Conservation (phyloP, 2,797 vertebrate genomes). For the Ispidina lecontei region DNA sequence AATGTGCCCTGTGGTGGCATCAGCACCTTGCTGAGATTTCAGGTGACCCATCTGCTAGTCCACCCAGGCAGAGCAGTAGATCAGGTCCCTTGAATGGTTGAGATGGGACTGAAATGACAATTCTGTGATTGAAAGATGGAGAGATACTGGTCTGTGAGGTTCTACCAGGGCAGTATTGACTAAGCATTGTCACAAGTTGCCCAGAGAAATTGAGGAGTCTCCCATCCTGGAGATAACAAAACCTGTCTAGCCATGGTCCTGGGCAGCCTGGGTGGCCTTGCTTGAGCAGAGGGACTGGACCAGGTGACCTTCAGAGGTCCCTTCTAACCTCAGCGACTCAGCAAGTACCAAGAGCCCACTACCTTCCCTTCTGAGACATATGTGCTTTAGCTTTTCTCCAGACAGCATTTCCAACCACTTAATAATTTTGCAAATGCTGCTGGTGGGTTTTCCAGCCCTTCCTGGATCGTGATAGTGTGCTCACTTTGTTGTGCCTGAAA, state of each 20-base stretch:
- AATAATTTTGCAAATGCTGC: background rate
- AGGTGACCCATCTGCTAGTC: background rate
- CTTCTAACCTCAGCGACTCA: background rate
- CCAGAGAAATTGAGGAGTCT: background rate
- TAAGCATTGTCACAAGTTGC: background rate
- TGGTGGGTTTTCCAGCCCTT: background rate
- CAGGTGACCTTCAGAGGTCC: background rate
- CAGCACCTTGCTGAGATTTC: background rate
- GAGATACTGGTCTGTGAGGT: background rate
- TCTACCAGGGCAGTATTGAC: background rate
- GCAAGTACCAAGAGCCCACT: background rate
- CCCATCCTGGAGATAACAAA: background rate
- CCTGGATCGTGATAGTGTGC: background rate
- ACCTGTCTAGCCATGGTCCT: background rate
- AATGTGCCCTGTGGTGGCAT: background rate
- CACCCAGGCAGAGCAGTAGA: background rate
- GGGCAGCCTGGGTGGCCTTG: background rate
- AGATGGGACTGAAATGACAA: background rate
- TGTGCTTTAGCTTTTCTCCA: background rate
- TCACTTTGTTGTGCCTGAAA: background rate
- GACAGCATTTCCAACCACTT: background rate
- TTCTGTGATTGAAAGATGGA: background rate
- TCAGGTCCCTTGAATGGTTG: background rate
- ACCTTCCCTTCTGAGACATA: background rate
- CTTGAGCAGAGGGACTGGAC: background rate